Base-by-base conservation (phyloP, 2,888 invertebrate genomes). In the Nematopogon swammerdamellus region DNA sequence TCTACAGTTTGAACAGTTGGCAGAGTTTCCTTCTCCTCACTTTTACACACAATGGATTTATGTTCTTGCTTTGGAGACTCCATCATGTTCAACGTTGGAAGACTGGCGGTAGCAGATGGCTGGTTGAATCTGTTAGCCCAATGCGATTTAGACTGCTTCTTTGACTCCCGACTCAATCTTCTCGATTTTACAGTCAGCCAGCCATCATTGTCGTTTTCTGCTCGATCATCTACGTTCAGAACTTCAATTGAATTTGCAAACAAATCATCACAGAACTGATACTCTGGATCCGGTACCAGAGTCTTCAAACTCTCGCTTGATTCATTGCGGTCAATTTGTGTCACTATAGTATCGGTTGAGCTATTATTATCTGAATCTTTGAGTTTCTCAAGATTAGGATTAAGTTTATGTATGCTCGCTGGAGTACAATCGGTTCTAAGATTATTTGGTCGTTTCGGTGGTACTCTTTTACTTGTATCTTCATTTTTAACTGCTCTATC, bases 151-250 rank as follows among this genome's bases (percentile, higher is more conserved):
- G 83, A 84, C 47, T 87, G 81, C 55, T 79, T 80, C 59, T 77
- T 70, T 14, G 82, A 82, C 59, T 80, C 79, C 14, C 77, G 72
- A 56, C 80, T 83, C 44, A 83, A 68, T 19, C 91, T 80, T 42
- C 88, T 82, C 46, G 89, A 87, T 59, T 92, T 88, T 0, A 96
- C 96, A 0, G 92, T 95, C 54, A 94, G 83, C 96, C 95, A 96
- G 1, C 95, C 96, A 57, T 91, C 91, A 43, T 82, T 70, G 53
- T 79, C 72, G 47, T 60, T 69, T 51, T 69, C 72, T 52, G 47
- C 44, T 29, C 58, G 61, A 48, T 62, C 63, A 53, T 75, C 71
- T 25, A 79, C 60, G 52, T 80, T 80, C 11, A 81, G 64, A 47
- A 80, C 79, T 62, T 84, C 83, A 43, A 79, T 63, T 1, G 80